phyloP scores from a whole-genome alignment of 2,888 invertebrate genomes.

The Brachyptera putata region DNA sequence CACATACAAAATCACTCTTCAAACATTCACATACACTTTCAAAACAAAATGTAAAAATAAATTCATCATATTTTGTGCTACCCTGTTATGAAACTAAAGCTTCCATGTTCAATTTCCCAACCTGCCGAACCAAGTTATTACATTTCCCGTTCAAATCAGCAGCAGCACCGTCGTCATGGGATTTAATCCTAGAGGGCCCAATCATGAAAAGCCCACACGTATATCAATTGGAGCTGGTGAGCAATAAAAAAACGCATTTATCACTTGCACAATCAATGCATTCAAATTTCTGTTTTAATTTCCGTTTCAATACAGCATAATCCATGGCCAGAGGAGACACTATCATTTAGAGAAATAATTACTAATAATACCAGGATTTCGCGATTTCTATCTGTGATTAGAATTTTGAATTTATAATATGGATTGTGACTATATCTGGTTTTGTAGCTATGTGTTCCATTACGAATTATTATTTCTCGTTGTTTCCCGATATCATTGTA shows the following conservation, averaged over 20 bases:
- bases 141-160: conserved; percentile 14
- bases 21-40: no score
- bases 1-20: not conserved
- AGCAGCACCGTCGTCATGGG: not conserved
- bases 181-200: conserved; percentile 2
- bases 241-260: conserved; percentile 9
- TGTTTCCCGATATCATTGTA: no score
- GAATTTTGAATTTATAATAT: no score
- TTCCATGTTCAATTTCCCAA: conserved; percentile 11
- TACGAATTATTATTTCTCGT: no score
- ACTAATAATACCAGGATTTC: no score
- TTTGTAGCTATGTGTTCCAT: no score
- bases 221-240: not conserved
- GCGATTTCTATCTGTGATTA: no score
- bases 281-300: conserved; percentile 6
- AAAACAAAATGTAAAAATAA: no score
- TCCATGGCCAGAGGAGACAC: not conserved
- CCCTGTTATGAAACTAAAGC: conserved; percentile 1
- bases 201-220: conserved; percentile 1
- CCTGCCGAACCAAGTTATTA: not conserved
- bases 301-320: conserved; percentile 6
- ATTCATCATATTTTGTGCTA: not conserved
- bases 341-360: no score
- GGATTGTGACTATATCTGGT: no score
- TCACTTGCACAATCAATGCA: not conserved